These are phyloP conservation scores for Dryobates pubescens DNA, from an alignment of 2,797 vertebrate species.

Conservation along the genomic window DNA sequence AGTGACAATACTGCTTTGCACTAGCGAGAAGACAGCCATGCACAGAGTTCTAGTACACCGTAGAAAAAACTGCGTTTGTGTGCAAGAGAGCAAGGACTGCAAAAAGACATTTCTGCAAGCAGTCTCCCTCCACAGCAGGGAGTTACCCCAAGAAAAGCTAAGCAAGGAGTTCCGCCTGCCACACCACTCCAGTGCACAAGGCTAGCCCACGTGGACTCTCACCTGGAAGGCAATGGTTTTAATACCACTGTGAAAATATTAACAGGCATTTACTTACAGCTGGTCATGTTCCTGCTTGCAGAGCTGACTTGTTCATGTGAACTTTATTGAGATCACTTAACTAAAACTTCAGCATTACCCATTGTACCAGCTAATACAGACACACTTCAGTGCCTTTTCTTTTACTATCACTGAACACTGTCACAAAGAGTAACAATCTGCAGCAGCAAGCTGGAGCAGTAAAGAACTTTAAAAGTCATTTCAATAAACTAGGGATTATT, in stretches of 20 bases:
- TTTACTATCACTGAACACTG: not conserved
- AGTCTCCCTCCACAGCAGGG: not conserved
- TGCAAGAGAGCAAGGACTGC: not conserved
- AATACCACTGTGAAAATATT: too few relatives aligned
- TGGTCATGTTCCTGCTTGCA: not conserved
- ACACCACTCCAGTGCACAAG: accelerated
- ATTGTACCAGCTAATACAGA: accelerated
- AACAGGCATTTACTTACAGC: not conserved
- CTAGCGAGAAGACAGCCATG: not conserved
- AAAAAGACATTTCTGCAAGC: not conserved
- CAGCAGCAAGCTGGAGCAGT: not conserved
- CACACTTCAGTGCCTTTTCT: not conserved
- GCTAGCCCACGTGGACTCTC: accelerated
- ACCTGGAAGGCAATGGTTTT: not conserved
- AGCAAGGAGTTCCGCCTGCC: not conserved
- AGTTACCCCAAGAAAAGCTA: not conserved
- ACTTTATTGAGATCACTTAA: not conserved
- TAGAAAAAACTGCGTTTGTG: not conserved
- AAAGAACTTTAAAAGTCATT: not conserved
- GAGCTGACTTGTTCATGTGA: not conserved
- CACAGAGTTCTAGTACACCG: not conserved
- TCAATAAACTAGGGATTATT: not conserved
- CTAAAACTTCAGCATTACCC: not conserved
- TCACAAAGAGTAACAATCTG: not conserved
- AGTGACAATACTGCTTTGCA: not conserved